phyloP scores from a whole-genome alignment of 2,888 invertebrate species.

The Nephrotoma appendiculata region DNA sequence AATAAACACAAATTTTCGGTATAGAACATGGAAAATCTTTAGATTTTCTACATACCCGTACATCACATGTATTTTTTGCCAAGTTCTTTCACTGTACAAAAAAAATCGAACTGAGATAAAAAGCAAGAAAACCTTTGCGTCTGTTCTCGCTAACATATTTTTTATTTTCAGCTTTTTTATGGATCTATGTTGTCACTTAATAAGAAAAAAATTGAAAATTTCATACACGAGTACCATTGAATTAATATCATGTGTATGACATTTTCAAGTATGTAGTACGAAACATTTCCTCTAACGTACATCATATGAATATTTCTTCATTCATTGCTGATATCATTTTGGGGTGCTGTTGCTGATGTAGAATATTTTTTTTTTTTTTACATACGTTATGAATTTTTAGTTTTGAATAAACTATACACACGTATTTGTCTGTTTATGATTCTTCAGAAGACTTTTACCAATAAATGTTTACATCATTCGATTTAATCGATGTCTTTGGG shows the following conservation, averaged over 20 bases:
- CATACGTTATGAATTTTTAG: background rate
- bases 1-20: background rate
- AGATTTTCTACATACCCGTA: background rate
- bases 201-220: background rate
- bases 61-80: background rate
- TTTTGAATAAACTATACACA: background rate
- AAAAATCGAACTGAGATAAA: background rate
- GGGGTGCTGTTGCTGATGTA: background rate
- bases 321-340: background rate
- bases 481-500: too few relatives aligned
- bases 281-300: background rate
- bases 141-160: background rate
- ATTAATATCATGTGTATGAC: background rate
- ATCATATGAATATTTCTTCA: background rate
- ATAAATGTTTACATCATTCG: background rate
- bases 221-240: background rate
- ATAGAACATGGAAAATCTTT: background rate
- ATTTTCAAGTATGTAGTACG: background rate
- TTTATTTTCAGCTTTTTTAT: background rate
- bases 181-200: background rate
- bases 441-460: background rate
- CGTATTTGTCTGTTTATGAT: background rate
- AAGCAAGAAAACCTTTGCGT: background rate
- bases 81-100: background rate
- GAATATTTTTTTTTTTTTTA: background rate